Evolutionary conservation across 2,888 invertebrate genomes (phyloP), one percentile per base, ranked within the genome.

Genomic region (Dinocampus coccinellae): DNA sequence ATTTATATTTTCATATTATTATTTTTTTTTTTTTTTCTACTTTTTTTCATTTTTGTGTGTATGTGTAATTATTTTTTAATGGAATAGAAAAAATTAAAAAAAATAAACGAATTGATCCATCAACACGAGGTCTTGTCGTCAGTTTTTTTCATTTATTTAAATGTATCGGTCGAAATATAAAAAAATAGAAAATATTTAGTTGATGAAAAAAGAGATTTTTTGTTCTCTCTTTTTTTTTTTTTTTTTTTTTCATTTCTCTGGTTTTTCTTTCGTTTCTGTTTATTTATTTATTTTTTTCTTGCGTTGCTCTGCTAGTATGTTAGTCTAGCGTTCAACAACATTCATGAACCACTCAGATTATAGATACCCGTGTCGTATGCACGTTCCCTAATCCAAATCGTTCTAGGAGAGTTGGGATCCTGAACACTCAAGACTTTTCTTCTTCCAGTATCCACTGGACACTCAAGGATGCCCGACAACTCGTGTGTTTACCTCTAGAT

Each of bases 361-460:
- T n/a, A 70, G 72, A 72, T 72, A 69, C 66, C 70, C 72, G 65
- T 75, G 75, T 75, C 75, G 72, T 70, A 73, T 61, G 53, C 72
- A 47, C 47, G 65, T 16, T 58, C 62, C 72, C 72, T 75, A 75
- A 75, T 75, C 75, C 73, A 75, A 55, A 75, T 75, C 75, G 75
- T 73, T 75, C 73, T 69, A 69, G 57, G 47, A 61, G 69, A 69
- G 60, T 64, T 67, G 68, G 66, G 72, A 72, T n/a, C n/a, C 72
- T 61, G 52, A 55, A 36, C 73, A 73, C 70, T 62, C 29, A 63
- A 58, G 70, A 65, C 73, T 55, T 55, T 22, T n/a, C n/a, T n/a
- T n/a, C n/a, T n/a, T 26, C 26, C 55, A 24, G 26, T 13, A 55
- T 55, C 22, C 24, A 55, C 55, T 55, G 55, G 26, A 55, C 55